Conservation (phyloP, 2,797 vertebrate species). For the Hirundo rustica region DNA sequence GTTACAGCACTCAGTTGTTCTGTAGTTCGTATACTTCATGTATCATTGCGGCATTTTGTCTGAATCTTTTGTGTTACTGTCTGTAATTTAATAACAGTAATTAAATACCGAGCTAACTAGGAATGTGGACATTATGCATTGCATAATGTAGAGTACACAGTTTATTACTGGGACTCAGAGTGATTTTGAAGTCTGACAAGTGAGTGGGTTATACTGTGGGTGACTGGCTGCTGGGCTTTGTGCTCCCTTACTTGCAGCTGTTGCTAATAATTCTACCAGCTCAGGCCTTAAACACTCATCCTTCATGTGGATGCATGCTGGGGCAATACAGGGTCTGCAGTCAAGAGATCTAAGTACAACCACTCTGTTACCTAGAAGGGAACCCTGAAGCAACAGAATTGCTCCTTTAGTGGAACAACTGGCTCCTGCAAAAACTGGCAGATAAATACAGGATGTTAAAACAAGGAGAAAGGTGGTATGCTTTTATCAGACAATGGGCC, state of each 20-base stretch:
- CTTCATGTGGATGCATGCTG: not conserved
- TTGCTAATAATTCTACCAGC: not conserved
- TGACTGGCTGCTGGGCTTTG: not conserved
- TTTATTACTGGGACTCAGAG: not conserved
- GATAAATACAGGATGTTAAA: not conserved
- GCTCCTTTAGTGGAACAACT: not conserved
- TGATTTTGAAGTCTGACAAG: not conserved
- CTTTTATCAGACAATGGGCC: not conserved
- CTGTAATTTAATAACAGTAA: not conserved
- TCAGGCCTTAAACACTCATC: not conserved
- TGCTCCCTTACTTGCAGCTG: not conserved
- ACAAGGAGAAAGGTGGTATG: not conserved
- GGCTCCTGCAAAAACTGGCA: not conserved
- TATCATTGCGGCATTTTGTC: not conserved
- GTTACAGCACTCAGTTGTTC: not conserved
- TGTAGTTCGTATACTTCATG: not conserved
- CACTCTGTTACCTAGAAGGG: not conserved
- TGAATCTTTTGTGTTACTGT: not conserved
- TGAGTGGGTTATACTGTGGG: not conserved
- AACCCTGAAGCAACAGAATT: not conserved
- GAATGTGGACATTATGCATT: not conserved
- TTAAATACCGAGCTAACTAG: not conserved
- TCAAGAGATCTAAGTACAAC: not conserved
- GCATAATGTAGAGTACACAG: not conserved
- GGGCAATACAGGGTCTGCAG: not conserved